phyloP scores from a whole-genome alignment of 1,140 invertebrate species.

The Drosophila azteca region DNA sequence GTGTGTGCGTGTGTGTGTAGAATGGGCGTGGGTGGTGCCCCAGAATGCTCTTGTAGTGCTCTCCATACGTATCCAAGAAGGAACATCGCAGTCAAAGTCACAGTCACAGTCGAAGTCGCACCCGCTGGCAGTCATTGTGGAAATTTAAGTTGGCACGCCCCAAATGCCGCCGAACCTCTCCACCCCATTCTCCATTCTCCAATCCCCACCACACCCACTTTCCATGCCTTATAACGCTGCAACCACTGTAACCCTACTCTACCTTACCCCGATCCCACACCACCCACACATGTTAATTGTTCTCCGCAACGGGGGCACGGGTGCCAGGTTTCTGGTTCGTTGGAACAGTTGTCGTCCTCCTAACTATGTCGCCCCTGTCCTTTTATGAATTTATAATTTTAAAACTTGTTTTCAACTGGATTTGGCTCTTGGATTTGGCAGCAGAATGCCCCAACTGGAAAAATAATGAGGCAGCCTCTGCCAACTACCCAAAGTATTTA shows the following conservation, averaged over 20 bases:
- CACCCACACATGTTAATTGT: conserved; percentile 61
- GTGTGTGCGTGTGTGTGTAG: conserved; percentile 30
- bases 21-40: conserved; percentile 1
- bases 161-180: no score
- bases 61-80: not conserved
- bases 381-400: conserved; percentile 77
- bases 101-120: not conserved
- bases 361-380: not conserved
- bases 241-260: not conserved
- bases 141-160: conserved; percentile 30
- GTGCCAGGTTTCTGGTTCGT: not conserved
- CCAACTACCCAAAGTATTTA: not conserved
- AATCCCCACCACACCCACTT: not conserved
- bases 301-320: conserved; percentile 25
- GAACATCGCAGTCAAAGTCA: not conserved
- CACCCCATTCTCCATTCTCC: no score
- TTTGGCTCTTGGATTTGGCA: conserved; percentile 55
- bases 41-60: conserved; percentile 37
- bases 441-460: conserved; percentile 26
- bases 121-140: conserved; percentile 11
- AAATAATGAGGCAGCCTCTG: conserved; percentile 42
- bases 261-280: conserved; percentile 20
- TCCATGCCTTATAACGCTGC: not conserved
- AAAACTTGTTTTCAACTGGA: conserved; percentile 63
- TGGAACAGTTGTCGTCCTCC: conserved; percentile 4